Percentiles rank a stretch among this genome's conserved stretches.
These are phyloP conservation scores for Zoanthus solanderi DNA, from an alignment of 92 coral and sea anemone genomes.

Conservation along the genomic window DNA sequence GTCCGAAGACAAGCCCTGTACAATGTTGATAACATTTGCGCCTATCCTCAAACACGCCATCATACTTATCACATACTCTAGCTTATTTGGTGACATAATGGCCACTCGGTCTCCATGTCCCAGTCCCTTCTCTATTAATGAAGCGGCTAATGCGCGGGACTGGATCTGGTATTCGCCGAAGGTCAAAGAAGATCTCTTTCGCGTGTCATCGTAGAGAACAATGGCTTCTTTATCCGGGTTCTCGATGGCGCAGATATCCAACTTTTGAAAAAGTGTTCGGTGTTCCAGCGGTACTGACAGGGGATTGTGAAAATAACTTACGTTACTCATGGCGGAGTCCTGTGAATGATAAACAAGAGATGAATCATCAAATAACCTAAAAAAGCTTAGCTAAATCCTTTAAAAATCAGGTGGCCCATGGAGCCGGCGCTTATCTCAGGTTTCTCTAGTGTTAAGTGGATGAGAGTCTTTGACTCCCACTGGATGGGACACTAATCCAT, in stretches of 20 bases:
- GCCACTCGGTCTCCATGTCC: constrained; percentile 61
- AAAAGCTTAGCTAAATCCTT: too few species aligned
- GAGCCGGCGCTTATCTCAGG: too few species aligned
- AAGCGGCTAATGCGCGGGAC: constrained; percentile 58
- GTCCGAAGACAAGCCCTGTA: too few species aligned
- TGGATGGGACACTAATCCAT: too few species aligned
- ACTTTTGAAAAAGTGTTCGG: constrained; percentile 51
- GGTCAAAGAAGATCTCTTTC: constrained; percentile 44
- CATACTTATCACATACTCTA: constrained; percentile 52
- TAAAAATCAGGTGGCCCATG: too few species aligned
- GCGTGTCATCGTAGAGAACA: constrained; percentile 30
- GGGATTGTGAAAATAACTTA: constrained; percentile 53
- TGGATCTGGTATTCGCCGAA: constrained; percentile 35
- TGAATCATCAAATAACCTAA: too few species aligned
- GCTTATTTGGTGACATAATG: constrained; percentile 49
- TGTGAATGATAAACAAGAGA: too few species aligned
- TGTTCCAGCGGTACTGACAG: constrained; percentile 53
- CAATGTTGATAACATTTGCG: too few species aligned
- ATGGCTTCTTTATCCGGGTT: constrained; percentile 52
- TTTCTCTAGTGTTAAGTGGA: too few species aligned
- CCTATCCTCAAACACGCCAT: constrained; percentile 19
- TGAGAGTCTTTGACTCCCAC: too few species aligned
- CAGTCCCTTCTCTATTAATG: constrained; percentile 52
- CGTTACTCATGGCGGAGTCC: too few species aligned
- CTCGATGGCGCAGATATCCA: constrained; percentile 27